phyloP scores from a whole-genome alignment of 2,113 vertebrate genomes.

The Cololabis saira region DNA sequence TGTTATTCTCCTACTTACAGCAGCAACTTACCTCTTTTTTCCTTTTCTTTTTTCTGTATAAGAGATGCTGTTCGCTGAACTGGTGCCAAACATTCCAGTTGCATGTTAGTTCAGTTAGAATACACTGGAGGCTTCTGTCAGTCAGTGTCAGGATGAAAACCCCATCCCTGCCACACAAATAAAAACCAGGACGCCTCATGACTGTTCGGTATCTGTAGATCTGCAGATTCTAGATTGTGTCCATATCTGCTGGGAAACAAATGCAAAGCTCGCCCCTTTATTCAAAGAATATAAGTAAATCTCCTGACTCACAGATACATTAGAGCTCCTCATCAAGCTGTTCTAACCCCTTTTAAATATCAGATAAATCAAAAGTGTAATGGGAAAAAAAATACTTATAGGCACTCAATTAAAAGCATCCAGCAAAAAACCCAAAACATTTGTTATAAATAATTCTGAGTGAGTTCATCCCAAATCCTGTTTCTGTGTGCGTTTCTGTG shows the following conservation, averaged over 20 bases:
- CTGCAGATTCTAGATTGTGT: conserved; percentile 11
- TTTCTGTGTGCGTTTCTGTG: conserved; percentile 19
- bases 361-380: not conserved
- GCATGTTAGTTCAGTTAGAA: conserved; percentile 54
- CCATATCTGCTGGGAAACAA: not conserved
- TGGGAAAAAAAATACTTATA: too few species aligned
- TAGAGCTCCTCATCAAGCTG: not conserved
- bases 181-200: conserved; percentile 19
- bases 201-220: not conserved
- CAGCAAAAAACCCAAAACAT: conserved; percentile 6
- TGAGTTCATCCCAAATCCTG: not conserved
- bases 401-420: too few species aligned
- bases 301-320: not conserved
- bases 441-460: not conserved
- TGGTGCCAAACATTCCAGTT: conserved; percentile 47
- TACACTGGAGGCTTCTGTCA: conserved; percentile 65
- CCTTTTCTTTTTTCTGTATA: conserved; percentile 15
- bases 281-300: not conserved
- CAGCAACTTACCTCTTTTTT: conserved; percentile 60
- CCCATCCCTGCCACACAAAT: conserved; percentile 35
- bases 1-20: conserved; percentile 70
- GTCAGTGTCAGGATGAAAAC: conserved; percentile 50
- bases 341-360: not conserved
- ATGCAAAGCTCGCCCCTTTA: not conserved
- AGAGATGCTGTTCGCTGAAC: conserved; percentile 30